Conservation (phyloP, 2,888 invertebrate genomes). For the Alentia gelatinosa region DNA sequence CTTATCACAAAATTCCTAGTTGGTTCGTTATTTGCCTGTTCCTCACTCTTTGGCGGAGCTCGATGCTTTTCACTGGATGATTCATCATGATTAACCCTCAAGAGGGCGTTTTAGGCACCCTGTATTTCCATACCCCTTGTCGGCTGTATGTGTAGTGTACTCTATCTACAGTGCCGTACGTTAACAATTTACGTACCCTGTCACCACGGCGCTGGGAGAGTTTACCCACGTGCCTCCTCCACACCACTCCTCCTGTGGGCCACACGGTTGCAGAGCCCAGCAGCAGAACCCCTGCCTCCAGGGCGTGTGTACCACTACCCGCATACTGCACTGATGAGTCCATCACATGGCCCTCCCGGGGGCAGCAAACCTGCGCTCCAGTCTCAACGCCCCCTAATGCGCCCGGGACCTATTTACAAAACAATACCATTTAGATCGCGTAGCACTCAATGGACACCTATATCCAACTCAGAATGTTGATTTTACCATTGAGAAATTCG, state of each 20-base stretch:
- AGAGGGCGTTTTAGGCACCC: no score
- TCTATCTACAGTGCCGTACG: background rate
- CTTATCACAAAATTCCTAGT: no score
- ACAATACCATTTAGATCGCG: background rate
- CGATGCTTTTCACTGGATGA: no score
- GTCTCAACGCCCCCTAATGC: background rate
- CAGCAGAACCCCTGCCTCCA: background rate
- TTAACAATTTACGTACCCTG: constrained; percentile 7
- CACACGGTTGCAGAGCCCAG: background rate
- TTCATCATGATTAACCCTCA: no score
- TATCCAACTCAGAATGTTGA: no score
- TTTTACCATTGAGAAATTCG: no score
- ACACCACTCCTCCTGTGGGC: no score
- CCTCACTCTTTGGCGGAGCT: no score
- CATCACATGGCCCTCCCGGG: background rate
- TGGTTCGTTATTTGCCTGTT: no score
- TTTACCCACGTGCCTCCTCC: background rate
- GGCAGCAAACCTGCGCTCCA: background rate
- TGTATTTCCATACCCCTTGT: no score
- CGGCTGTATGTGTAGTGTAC: no score
- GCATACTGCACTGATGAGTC: background rate
- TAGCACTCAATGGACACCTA: no score
- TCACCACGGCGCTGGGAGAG: background rate
- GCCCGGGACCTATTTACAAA: background rate
- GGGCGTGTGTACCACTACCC: background rate